Conservation (phyloP, 2,797 vertebrate genomes). For the Anguilla obscura region DNA sequence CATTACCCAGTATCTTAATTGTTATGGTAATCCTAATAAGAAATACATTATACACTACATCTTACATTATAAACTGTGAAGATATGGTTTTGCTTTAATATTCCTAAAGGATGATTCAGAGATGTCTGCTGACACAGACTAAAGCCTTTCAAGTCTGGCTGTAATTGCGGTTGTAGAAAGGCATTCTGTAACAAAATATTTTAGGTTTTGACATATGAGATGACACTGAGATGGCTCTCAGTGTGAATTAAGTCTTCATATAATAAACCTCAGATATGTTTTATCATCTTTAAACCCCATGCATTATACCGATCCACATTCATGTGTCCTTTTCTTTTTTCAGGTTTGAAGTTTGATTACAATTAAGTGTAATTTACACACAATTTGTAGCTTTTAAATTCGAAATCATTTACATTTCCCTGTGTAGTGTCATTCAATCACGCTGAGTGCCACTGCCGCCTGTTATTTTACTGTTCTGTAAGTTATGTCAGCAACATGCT, state of each 20-base stretch:
- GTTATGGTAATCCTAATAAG: conserved; percentile 18
- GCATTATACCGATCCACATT: not conserved
- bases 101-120: conserved; percentile 21
- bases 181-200: conserved; percentile 28
- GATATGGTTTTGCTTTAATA: conserved; percentile 15
- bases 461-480: not conserved
- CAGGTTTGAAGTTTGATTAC: not conserved
- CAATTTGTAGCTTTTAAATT: not conserved
- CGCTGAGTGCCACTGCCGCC: not conserved
- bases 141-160: conserved; percentile 10
- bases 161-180: conserved; percentile 30
- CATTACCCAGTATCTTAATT: not conserved
- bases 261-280: not conserved
- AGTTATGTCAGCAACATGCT: not conserved
- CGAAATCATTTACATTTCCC: not conserved
- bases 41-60: not conserved
- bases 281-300: not conserved
- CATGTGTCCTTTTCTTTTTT: not conserved
- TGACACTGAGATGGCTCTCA: no score
- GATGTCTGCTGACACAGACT: conserved; percentile 27
- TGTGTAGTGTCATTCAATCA: not conserved
- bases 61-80: not conserved
- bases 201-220: not conserved
- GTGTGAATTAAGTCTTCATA: no score
- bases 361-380: not conserved